Percentiles rank a stretch among this genome's conserved stretches.
Conservation (phyloP, 2,888 invertebrate genomes). For the Coenonympha arcania region DNA sequence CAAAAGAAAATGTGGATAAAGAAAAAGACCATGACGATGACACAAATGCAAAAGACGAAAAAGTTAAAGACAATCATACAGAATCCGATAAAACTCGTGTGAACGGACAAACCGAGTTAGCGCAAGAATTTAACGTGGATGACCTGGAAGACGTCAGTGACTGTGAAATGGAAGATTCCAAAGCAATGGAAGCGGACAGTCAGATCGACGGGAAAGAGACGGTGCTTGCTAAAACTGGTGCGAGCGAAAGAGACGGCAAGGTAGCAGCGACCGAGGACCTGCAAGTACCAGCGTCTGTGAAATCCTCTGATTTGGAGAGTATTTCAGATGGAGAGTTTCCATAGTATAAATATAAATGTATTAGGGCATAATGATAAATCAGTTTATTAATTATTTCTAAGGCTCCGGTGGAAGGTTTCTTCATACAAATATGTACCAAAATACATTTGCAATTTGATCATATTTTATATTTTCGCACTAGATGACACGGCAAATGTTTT, state of each 20-base stretch:
- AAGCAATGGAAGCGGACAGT: conserved; percentile 40
- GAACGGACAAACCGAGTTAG: conserved; percentile 14
- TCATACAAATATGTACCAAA: no score
- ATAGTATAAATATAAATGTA: no score
- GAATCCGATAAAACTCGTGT: neutral
- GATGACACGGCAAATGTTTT: no score
- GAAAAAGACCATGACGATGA: no score
- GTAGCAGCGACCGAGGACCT: neutral
- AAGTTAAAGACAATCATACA: neutral
- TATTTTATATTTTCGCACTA: no score
- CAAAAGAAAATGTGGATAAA: no score
- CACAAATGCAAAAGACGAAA: neutral
- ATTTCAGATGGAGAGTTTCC: conserved; percentile 3
- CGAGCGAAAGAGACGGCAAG: neutral
- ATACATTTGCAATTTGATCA: no score
- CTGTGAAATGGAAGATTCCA: conserved; percentile 37
- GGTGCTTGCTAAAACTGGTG: neutral
- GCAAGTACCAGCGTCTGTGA: neutral
- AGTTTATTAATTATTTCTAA: no score
- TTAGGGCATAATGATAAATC: no score
- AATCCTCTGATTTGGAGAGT: conserved; percentile 1
- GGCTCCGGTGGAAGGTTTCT: no score
- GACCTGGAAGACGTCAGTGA: conserved; percentile 35
- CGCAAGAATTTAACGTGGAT: conserved; percentile 28
- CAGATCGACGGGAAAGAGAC: conserved; percentile 25